Conservation (phyloP, 2,113 vertebrate species). For the Muscicapa adusta region DNA sequence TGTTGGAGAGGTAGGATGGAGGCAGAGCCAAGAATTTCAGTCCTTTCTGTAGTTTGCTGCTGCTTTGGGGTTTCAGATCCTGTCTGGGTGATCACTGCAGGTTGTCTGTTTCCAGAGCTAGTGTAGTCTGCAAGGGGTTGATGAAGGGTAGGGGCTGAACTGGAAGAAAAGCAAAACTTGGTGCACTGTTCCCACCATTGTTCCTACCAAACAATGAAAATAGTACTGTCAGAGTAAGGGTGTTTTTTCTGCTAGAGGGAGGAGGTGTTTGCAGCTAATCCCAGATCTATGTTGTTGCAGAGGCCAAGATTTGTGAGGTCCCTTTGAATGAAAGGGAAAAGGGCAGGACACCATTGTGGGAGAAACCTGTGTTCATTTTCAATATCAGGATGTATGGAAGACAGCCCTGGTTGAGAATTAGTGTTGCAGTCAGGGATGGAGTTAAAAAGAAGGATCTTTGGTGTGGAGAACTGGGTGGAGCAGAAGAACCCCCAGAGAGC, state of each 20-base stretch:
- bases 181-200: background rate
- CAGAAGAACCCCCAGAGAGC: background rate
- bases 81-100: background rate
- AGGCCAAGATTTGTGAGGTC: background rate
- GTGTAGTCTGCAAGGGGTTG: background rate
- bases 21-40: background rate
- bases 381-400: background rate
- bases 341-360: background rate
- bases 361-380: background rate
- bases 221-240: background rate
- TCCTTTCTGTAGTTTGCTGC: background rate
- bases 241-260: background rate
- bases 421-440: background rate
- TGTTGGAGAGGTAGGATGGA: background rate
- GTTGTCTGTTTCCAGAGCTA: background rate
- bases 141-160: background rate
- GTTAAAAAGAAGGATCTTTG: background rate
- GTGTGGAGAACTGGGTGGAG: background rate
- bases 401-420: background rate
- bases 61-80: background rate
- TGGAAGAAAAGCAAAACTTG: background rate
- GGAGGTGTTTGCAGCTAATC: background rate
- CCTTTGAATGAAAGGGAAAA: background rate
- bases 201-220: background rate
- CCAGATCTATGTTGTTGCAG: background rate